Base-by-base conservation (phyloP, 2,797 vertebrate genomes). In the Lophius americanus region DNA sequence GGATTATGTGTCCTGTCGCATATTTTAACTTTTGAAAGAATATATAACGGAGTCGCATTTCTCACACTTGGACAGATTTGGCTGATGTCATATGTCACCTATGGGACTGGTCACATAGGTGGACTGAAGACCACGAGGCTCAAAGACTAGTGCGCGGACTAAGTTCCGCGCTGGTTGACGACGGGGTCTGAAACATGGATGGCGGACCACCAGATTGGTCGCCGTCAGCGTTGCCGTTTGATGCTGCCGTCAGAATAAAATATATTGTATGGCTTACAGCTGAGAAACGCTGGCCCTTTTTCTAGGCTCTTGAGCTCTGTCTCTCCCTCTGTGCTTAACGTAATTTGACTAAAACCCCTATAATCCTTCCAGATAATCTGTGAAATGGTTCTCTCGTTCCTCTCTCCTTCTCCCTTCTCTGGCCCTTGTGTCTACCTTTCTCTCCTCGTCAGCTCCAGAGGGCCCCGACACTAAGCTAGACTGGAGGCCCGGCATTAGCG, bases 301-400 rank as follows among this genome's bases (percentile, higher is more conserved):
- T 79, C 86, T 76, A 68, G 87, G 89, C 91, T 92, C 88, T 86
- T 91, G 89, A 94, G 93, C 89, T 92, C 89, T 89, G 85, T 91
- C 89, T 92, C 91, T 91, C 89, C 77, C 90, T 88, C 90, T 93
- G 90, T 93, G 92, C 92, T 94, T 94, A 93, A 92, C 82, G 50
- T 92, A 93, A 94, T 93, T 94, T 93, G 90, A 90, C 88, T 94
- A 94, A 94, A 94, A 93, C 90, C 92, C 82, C 79, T 91, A 68
- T 94, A 94, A 94, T 94, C 93, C 93, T 87, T 83, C 81, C 73
- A 92, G 92, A 94, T 94, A 93, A 93, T 94, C 93, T 93, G 92
- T 90, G 91, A 94, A 93, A 93, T 93, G 92, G 91, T 92, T 89
- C 90, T 90, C 88, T 87, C 79, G 43, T 76, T 88, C 86, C 75